Conservation (phyloP, 2,797 vertebrate species). For the Neosilurus hyrtlii region DNA sequence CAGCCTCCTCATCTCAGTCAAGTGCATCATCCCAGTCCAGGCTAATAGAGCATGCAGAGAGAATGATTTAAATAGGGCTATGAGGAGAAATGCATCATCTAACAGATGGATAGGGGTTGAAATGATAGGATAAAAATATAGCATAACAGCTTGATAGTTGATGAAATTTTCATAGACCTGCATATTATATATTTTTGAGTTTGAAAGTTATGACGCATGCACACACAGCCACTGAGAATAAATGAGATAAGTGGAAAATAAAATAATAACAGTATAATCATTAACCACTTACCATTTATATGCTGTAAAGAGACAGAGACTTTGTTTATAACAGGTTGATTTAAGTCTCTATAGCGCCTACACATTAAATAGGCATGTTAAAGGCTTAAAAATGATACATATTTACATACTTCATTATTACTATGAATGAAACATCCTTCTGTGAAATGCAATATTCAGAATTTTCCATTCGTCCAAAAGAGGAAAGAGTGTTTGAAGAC, state of each 20-base stretch:
- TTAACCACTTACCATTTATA: background rate
- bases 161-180: background rate
- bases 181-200: background rate
- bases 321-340: background rate
- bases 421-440: no score
- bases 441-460: background rate
- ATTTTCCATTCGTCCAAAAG: background rate
- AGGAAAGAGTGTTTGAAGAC: background rate
- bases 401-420: background rate
- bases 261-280: background rate
- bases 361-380: background rate
- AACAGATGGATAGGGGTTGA: background rate
- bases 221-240: background rate
- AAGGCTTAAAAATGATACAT: no score
- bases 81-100: background rate
- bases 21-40: conserved; percentile 30
- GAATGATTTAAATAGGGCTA: conserved; percentile 10
- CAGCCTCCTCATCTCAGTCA: conserved; percentile 42
- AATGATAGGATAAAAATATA: background rate
- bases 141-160: background rate
- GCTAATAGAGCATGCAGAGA: conserved; percentile 17
- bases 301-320: background rate
- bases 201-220: background rate
- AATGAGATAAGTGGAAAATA: background rate
- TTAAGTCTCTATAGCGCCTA: background rate